Conservation (phyloP, 2,888 invertebrate species). For the Aphodius granarius region DNA sequence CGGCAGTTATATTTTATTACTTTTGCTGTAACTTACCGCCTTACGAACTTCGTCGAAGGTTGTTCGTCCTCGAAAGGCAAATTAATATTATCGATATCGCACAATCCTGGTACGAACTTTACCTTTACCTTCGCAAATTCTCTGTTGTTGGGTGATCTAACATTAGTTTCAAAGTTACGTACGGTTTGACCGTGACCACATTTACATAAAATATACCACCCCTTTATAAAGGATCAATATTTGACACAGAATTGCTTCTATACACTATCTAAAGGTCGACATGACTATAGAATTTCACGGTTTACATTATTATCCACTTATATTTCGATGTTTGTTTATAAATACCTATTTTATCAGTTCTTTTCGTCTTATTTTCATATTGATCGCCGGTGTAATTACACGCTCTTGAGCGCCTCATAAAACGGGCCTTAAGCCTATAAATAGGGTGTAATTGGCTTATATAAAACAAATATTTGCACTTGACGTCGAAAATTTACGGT, state of each 20-base stretch:
- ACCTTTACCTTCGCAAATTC: background rate
- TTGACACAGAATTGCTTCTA: background rate
- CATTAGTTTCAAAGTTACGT: background rate
- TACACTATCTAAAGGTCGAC: background rate
- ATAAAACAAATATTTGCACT: conserved; percentile 2
- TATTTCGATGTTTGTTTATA: no score
- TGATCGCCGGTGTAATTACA: background rate
- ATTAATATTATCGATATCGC: background rate
- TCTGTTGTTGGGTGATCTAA: background rate
- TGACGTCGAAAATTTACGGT: background rate
- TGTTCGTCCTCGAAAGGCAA: background rate
- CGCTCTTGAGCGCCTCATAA: background rate
- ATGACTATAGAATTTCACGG: background rate
- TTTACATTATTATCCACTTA: no score
- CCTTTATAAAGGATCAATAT: background rate
- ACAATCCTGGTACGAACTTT: background rate
- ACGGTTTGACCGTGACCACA: background rate
- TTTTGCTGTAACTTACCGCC: background rate
- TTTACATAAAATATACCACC: background rate
- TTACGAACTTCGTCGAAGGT: background rate
- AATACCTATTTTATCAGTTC: no score
- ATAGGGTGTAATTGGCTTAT: background rate
- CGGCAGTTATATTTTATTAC: background rate
- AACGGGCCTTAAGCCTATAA: background rate
- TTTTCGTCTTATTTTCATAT: no score